Evolutionary conservation across 2,113 vertebrate genomes (phyloP).

Genomic region (Salminus brasiliensis): DNA sequence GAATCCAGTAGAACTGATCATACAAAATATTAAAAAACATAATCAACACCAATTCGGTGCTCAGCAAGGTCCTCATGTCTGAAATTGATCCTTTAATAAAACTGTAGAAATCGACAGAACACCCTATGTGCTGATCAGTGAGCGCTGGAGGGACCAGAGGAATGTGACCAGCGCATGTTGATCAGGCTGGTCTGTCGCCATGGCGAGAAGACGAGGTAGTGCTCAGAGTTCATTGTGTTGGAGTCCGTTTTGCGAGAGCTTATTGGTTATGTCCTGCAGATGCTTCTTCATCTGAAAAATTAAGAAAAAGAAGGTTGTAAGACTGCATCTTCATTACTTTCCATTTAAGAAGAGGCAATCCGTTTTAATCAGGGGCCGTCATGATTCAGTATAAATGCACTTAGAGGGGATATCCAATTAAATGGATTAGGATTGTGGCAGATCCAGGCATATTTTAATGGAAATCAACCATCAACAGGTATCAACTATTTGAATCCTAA

Average conservation of each 20-base stretch:
- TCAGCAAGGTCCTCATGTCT: neutral
- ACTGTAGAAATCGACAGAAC: neutral
- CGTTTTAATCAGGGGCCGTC: neutral
- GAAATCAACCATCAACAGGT: no score
- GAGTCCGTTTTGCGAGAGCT: slow-evolving; percentile 86
- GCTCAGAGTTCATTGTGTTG: slow-evolving; percentile 91
- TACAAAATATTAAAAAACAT: neutral
- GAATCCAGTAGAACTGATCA: neutral
- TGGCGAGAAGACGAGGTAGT: slow-evolving; percentile 5
- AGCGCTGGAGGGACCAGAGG: neutral
- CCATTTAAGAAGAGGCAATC: neutral
- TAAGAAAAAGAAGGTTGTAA: neutral
- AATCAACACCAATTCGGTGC: slow-evolving; percentile 6
- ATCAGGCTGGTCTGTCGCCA: slow-evolving; percentile 19
- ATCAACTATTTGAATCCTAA: no score
- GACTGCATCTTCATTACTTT: neutral
- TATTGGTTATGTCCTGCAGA: slow-evolving; percentile 88
- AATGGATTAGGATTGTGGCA: no score
- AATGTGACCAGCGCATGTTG: neutral
- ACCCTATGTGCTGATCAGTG: neutral
- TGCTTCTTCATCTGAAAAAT: slow-evolving; percentile 94
- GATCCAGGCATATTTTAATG: no score
- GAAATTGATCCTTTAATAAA: neutral
- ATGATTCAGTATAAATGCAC: no score
- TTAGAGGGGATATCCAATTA: no score